These are phyloP conservation scores for Hipparchia sbordonii DNA, from an alignment of 2,888 invertebrate genomes.

Conservation along the genomic window DNA sequence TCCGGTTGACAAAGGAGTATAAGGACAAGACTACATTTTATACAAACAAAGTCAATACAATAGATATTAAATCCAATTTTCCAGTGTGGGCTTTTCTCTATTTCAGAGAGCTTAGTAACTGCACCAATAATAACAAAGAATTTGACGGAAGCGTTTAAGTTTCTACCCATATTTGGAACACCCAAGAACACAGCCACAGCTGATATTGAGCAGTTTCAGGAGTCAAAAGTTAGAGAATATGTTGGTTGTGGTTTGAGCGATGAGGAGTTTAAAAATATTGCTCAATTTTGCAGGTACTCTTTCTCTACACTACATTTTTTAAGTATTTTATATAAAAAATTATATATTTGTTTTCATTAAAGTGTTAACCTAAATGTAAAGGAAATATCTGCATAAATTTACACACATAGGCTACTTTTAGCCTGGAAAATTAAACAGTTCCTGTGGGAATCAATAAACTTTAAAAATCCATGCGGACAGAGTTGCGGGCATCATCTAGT, in stretches of 20 bases:
- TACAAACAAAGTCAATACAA: background rate
- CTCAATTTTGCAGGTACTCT: conserved; percentile 73
- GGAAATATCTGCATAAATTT: too few relatives aligned
- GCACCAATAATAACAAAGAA: conserved; percentile 58
- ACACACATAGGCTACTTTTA: too few relatives aligned
- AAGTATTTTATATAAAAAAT: background rate
- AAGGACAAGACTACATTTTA: background rate
- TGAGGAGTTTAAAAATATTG: conserved; percentile 65
- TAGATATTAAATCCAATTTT: background rate
- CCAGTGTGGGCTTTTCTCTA: background rate
- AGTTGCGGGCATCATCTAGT: too few relatives aligned
- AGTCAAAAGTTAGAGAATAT: conserved; percentile 58
- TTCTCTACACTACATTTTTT: background rate
- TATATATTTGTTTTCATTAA: conserved; percentile 37
- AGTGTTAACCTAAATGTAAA: too few relatives aligned
- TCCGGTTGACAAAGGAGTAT: too few relatives aligned
- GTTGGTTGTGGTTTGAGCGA: conserved; percentile 63
- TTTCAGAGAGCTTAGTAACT: conserved; percentile 53
- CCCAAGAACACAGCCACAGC: conserved; percentile 46
- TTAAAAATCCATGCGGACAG: too few relatives aligned
- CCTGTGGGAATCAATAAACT: too few relatives aligned
- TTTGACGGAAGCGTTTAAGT: conserved; percentile 57
- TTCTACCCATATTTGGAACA: conserved; percentile 60
- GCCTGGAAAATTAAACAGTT: too few relatives aligned
- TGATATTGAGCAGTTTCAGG: conserved; percentile 50